Base-by-base conservation (phyloP, 2,888 invertebrate species). In the Torymus aiolomorphi region DNA sequence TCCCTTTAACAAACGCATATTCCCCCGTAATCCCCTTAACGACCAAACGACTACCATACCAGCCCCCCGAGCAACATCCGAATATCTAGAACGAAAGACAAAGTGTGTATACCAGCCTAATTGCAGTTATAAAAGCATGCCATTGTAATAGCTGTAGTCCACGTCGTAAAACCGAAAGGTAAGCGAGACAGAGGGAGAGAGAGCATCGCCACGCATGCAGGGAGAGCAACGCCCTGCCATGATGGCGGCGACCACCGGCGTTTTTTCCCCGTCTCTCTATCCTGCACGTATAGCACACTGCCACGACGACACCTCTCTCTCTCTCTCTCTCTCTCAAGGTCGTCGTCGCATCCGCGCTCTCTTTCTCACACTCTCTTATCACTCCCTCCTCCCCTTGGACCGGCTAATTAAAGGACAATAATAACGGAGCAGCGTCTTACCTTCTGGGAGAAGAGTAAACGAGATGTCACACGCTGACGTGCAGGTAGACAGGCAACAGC, bases 211-310 rank as follows among this genome's bases (percentile, higher is more conserved):
- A 59, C 63, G 70, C 74, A 75, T 65, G 52, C 66, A 75, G 31
- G 31, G 31, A 81, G 86, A 88, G 88, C 87, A 88, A 88, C 89
- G 89, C 88, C 88, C 88, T 86, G 86, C 83, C 84, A 86, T 85
- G 84, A 88, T 88, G 88, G 88, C 88, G 81, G 72, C 73, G 54
- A 57, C 81, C 83, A 78, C 78, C 83, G 80, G 80, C 74, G 76
- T 81, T 75, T 80, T 63, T 31, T 42, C 42, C 42, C 24, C 2
- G 2, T 57, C 66, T 57, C 69, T 31, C 31, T 31, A 3, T 31
- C 31, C 31, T 31, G 31, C 31, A 8, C 31, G 31, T 31, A 31
- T 31, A 31, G 2, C 31, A 8, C 56, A 31, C 61, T 49, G 66
- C 75, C 66, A 66, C 66, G 66, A 31, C 31, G 31, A 31, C 31